phyloP scores from a whole-genome alignment of 2,888 invertebrate species.

The Patella ulyssiponensis region DNA sequence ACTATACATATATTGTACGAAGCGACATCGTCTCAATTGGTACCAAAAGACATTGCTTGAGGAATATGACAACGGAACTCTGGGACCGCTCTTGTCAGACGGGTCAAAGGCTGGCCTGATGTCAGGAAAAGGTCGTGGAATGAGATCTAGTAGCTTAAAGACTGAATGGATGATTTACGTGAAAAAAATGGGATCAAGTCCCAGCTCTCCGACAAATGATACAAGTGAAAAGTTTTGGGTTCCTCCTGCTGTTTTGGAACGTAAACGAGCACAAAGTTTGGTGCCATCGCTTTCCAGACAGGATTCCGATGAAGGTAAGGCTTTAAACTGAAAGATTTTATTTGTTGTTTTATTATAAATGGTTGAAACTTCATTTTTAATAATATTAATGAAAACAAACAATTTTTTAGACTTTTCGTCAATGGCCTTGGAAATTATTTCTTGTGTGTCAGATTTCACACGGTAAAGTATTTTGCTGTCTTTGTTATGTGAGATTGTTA shows the following conservation, averaged over 20 bases:
- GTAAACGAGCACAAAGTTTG: constrained; percentile 66
- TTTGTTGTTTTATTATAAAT: neutral
- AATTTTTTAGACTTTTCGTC: no score
- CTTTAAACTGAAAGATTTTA: neutral
- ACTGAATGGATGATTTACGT: constrained; percentile 48
- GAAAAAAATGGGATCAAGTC: constrained; percentile 61
- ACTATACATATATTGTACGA: constrained; percentile 76
- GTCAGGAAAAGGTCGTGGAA: constrained; percentile 38
- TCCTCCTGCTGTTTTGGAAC: constrained; percentile 62
- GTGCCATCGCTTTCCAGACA: constrained; percentile 54
- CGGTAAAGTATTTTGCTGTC: no score
- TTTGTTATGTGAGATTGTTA: no score
- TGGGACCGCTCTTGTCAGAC: neutral
- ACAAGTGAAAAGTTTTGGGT: constrained; percentile 69
- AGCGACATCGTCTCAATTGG: constrained; percentile 77
- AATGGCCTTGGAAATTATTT: no score
- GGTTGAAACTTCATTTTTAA: neutral
- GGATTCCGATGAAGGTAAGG: constrained; percentile 62
- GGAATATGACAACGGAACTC: constrained; percentile 50
- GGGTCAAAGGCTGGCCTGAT: constrained; percentile 4
- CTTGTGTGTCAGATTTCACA: no score
- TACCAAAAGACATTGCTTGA: constrained; percentile 77
- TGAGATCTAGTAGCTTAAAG: constrained; percentile 40
- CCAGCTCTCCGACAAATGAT: constrained; percentile 53
- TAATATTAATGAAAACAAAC: neutral